These are phyloP conservation scores for Centropus bengalensis DNA, from an alignment of 2,113 vertebrate genomes.

Conservation along the genomic window DNA sequence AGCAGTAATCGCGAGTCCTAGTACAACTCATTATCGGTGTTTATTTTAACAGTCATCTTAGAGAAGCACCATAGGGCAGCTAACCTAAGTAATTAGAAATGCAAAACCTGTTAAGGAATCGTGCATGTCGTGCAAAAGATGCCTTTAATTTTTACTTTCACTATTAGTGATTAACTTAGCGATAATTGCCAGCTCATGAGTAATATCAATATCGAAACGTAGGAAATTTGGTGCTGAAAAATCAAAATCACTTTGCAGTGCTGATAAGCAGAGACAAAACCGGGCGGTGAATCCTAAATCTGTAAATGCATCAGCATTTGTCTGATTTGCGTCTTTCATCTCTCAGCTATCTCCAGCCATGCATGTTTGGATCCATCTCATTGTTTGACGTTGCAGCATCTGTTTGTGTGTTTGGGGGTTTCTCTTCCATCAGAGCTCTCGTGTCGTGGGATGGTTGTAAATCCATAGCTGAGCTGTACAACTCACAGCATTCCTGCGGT, in stretches of 20 bases:
- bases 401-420: background rate
- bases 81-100: background rate
- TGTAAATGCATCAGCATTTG: constrained; percentile 61
- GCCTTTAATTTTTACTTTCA: background rate
- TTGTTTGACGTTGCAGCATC: constrained; percentile 14
- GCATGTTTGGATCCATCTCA: constrained; percentile 12
- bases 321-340: constrained; percentile 16
- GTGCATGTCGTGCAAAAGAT: background rate
- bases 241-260: background rate
- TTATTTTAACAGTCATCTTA: background rate
- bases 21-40: background rate
- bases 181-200: constrained; percentile 73
- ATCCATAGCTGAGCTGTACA: constrained; percentile 2
- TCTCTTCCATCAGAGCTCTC: background rate
- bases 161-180: background rate
- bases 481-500: background rate
- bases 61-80: background rate
- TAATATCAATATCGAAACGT: constrained; percentile 29
- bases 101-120: background rate
- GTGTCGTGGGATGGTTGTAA: background rate
- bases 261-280: constrained; percentile 36
- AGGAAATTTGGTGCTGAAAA: constrained; percentile 43
- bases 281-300: constrained; percentile 70
- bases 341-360: background rate
- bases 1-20: background rate